Base-by-base conservation (phyloP, 2,888 invertebrate species). In the Thera britannica region DNA sequence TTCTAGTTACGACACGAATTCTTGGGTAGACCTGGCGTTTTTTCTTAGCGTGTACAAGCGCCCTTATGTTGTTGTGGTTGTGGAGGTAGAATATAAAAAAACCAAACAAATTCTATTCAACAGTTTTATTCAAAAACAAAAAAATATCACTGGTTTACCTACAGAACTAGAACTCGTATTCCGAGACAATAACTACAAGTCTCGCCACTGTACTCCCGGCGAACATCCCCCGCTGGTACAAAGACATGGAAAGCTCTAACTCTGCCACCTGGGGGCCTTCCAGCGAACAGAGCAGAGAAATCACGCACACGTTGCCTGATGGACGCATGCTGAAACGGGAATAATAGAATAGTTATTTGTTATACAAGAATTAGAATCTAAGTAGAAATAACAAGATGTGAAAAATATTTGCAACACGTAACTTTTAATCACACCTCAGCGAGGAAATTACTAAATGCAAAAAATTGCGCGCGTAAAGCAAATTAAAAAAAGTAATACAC, bases 241-340 rank as follows among this genome's bases (percentile, higher is more conserved):
- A 94, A 48, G 97, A 96, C 98, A 98, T 98, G 74, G 95, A 96
- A 2, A 99, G 94, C 82, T 97, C 96, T 58, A 99, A 88, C 80
- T 98, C 97, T n/a, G 98, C 96, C 78, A 98, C 98, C 83, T 98
- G 98, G 0, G 98, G 98, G 0, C 98, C 98, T 52, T 95, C 94
- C 46, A 98, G 95, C 6, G 96, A 94, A 77, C 95, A 95, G 38
- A 96, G 94, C 41, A 98, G 90, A 3, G 96, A 95, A 7, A 98
- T 94, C 62, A 96, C 95, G 51, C 97, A 97, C 74, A 97, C 95
- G 78, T 96, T 96, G 62, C 94, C 93, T 0, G 85, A 87, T n/a
- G 95, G 95, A n/a, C 94, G 86, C 83, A 93, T 94, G 73, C 95
- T 95, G 84, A 1, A 82, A 84, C 23, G 35, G 65, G 51, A 36